These are phyloP conservation scores for Ophion obscuratus DNA, from an alignment of 2,888 invertebrate genomes.

Conservation along the genomic window DNA sequence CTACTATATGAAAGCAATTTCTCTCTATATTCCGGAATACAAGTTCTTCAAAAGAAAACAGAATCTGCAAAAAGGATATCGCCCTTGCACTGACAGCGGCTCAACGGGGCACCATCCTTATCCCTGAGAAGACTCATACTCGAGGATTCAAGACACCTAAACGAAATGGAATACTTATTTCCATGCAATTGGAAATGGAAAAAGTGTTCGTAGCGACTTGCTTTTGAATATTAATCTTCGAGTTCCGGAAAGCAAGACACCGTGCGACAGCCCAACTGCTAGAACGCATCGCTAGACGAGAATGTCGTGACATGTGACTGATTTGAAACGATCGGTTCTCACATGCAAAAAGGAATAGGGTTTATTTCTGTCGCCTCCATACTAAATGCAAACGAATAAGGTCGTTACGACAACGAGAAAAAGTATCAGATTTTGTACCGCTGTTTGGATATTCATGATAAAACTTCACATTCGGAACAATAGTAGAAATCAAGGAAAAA, in stretches of 20 bases:
- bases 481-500: slow-evolving; percentile 13
- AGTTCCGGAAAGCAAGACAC: too few relatives aligned
- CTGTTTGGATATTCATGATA: slow-evolving; percentile 44
- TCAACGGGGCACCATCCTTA: too few relatives aligned
- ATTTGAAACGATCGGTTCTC: slow-evolving; percentile 62
- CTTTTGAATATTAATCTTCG: too few relatives aligned
- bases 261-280: too few relatives aligned
- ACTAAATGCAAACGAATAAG: slow-evolving; percentile 26
- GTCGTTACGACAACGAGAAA: slow-evolving; percentile 58
- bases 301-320: slow-evolving; percentile 63
- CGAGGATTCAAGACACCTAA: too few relatives aligned
- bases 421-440: slow-evolving; percentile 29
- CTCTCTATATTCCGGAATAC: too few relatives aligned
- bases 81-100: too few relatives aligned
- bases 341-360: slow-evolving; percentile 67
- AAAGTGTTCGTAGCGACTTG: slow-evolving; percentile 63
- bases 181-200: slow-evolving; percentile 66
- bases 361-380: not conserved
- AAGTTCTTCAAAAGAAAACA: too few relatives aligned
- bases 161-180: too few relatives aligned
- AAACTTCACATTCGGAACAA: slow-evolving; percentile 36
- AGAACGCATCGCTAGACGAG: slow-evolving; percentile 8
- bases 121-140: too few relatives aligned
- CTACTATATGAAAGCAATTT: too few relatives aligned
- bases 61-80: too few relatives aligned